Base-by-base conservation (phyloP, 2,888 invertebrate species). In the Ophraella communa region DNA sequence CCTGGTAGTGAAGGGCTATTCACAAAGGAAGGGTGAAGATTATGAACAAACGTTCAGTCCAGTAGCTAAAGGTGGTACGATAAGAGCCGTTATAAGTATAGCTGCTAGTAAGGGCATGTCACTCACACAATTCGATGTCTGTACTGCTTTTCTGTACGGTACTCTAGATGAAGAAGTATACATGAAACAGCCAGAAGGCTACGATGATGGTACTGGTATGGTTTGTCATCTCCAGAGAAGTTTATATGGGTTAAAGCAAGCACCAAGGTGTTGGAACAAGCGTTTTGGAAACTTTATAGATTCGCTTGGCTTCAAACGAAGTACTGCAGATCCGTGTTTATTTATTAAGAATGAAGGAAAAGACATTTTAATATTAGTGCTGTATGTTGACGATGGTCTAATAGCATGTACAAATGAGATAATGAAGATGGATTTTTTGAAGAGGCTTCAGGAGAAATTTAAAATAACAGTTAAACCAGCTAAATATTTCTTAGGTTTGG, bases 71-170 rank as follows among this genome's bases (percentile, higher is more conserved):
- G 56, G 72, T 51, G 65, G 54, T n/a, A 73, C 76, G 17, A 70
- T 76, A 14, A 39, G 44, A 14, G 24, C 27, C 7, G 10, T 55
- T 4, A 1, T 44, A 5, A 69, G 71, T 33, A 56, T 77, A 33
- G 74, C 47, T 10, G 56, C 49, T 18, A 70, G 51, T 17, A 64
- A 74, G 53, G 67, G 68, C 3, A 69, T 76, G 70, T 23, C 66
- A 33, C 53, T 77, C 11, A 56, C 21, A 30, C 73, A 76, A 57
- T 76, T 78, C 65, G 75, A 77, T 67, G 73, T 77, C 61, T 65
- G 56, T 64, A 71, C 70, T 35, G 72, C 73, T 7, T 73, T 72
- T 65, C 51, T 78, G 5, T 65, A 73, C 44, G 71, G 67, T 33
- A 62, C 71, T 11, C 30, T 64, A 18, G 39, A 51, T 4, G 51